Evolutionary conservation across 2,113 vertebrate species (phyloP), one percentile per base, ranked within the genome.

Genomic region (Dromiciops gliroides): DNA sequence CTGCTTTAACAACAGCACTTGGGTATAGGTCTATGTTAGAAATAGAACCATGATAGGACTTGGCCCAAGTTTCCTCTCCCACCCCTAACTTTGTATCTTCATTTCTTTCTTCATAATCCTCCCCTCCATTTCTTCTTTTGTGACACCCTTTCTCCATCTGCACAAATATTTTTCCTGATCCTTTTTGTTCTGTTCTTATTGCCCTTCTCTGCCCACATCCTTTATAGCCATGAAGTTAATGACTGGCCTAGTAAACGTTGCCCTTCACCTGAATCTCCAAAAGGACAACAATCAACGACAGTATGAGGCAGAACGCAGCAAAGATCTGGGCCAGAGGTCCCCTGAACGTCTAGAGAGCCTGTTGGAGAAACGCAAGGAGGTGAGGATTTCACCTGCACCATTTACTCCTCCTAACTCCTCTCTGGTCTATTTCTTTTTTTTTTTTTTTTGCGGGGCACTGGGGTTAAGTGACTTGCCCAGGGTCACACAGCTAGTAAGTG

Each of bases 201-300:
- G 5, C 3, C 89, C 25, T 90, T 26, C 89, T 44, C 89, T 50
- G 9, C 12, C 48, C 89, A 48, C 89, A 10, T 50, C 16, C 3
- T 47, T 95, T 44, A 90, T 93, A 98, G 98, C 98, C 91, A 97
- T 98, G 98, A 98, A 98, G 90, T 51, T 98, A 91, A 98, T 98
- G 98, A 98, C 98, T 0, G 98, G 98, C 0, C 91, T 98, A 89
- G 98, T 98, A 92, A 94, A 56, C 28, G 98, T 98, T 96, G 98
- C 98, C 8, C 88, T 97, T 50, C 96, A 96, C 0, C 90, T 98
- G 91, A 97, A 94, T 92, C 44, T 96, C 56, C 98, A 97, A 67
- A 96, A 95, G 89, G 98, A 98, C 24, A 98, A 97, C 48, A 98
- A 92, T 96, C 97, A 97, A 31, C 97, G 98, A 31, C 98, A 98